Evolutionary conservation across 2,888 invertebrate species (phyloP), one percentile per base, ranked within the genome.

Genomic region (Melipona bicolor): DNA sequence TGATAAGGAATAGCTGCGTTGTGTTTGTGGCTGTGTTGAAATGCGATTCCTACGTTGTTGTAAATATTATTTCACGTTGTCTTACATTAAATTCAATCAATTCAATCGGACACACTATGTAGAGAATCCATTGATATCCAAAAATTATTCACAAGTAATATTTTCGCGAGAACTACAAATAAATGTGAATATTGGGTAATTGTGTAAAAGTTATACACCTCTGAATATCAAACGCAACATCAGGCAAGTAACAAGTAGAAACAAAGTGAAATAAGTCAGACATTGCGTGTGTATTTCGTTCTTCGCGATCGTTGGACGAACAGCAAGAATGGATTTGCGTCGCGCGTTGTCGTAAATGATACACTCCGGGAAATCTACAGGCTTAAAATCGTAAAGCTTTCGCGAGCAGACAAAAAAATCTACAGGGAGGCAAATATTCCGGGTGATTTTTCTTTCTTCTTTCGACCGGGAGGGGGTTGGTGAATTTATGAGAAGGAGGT

Each of bases 401-500:
- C 49, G 21, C 13, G 59, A n/a, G 19, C 19, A 19, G 64, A 65
- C 32, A 59, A 70, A 70, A 71, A 83, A 72, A 67, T 75, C 54
- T 68, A 61, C 80, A 32, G 64, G 19, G 24, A 62, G 24, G 74
- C 49, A 81, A 81, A 83, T 67, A 71, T 52, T 70, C 21, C 19
- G 13, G 21, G 32, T 50, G 43, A 78, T 78, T 78, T 49, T 81
- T 73, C 68, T 27, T 62, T 43, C 43, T 83, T 43, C 71, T 74
- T 54, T 43, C 43, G 43, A 2, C 43, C 36, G 6, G 15, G 17
- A 4, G 27, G 17, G n/a, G 19, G 36, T 9, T 11, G 43, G 43
- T 43, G 64, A 83, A 83, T 83, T 83, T 83, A 73, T 67, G 74
- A 74, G 74, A 50, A 67, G 67, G 32, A 54, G 54, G 62, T 83